Conservation (phyloP, 2,888 invertebrate genomes). For the Andrena praecox region DNA sequence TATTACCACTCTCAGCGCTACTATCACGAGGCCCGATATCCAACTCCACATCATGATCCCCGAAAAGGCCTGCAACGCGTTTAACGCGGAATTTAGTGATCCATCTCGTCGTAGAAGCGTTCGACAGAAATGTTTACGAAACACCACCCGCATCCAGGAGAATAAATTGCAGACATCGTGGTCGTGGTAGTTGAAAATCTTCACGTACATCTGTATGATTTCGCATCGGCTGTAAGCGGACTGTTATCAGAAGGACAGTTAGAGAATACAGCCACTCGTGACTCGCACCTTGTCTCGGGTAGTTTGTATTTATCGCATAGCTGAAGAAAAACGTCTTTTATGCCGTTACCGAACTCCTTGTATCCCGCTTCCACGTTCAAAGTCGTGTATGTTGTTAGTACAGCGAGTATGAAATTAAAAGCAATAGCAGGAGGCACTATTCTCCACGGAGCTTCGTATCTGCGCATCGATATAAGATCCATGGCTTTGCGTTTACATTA, state of each 20-base stretch:
- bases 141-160: conserved; percentile 60
- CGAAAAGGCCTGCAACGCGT: conserved; percentile 62
- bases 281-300: conserved; percentile 8
- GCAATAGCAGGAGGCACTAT: conserved; percentile 74
- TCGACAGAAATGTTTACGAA: not conserved
- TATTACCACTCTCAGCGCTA: conserved; percentile 65
- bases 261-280: not conserved
- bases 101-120: too few species aligned
- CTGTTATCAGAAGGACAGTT: not conserved
- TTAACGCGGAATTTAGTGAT: not conserved
- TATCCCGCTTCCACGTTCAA: conserved; percentile 68
- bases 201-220: conserved; percentile 61
- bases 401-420: conserved; percentile 72
- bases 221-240: conserved; percentile 68
- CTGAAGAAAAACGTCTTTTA: conserved; percentile 43
- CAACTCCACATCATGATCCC: conserved; percentile 74
- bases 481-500: conserved; percentile 8
- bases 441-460: conserved; percentile 75
- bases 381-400: conserved; percentile 57
- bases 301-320: not conserved
- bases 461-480: conserved; percentile 40
- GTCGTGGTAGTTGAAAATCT: conserved; percentile 39
- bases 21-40: conserved; percentile 63
- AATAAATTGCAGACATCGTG: conserved; percentile 62
- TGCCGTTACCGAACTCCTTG: conserved; percentile 52